Evolutionary conservation across 2,797 vertebrate genomes (phyloP).

Genomic region (Molothrus aeneus): DNA sequence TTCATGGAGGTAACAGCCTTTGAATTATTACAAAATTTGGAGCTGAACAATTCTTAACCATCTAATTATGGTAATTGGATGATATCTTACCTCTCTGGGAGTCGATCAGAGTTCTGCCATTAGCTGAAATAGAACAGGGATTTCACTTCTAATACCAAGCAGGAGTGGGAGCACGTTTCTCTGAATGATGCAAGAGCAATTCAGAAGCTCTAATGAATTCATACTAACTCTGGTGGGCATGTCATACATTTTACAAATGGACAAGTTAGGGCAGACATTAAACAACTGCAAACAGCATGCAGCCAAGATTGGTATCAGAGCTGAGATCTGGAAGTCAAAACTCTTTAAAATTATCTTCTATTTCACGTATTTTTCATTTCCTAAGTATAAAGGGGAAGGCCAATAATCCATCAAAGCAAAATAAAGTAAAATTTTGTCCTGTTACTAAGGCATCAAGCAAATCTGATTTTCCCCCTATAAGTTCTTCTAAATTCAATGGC

Average conservation of each 20-base stretch:
- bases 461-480: not conserved
- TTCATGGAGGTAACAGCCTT: slow-evolving; percentile 13
- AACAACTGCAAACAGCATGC: slow-evolving; percentile 1
- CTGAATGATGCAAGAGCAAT: slow-evolving; percentile 17
- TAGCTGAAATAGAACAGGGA: not conserved
- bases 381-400: not conserved
- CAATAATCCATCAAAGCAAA: not conserved
- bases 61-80: slow-evolving; percentile 55
- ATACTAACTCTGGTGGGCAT: not conserved
- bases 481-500: not conserved
- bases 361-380: slow-evolving; percentile 2
- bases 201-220: slow-evolving; percentile 19
- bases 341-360: not conserved
- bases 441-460: not conserved
- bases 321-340: not conserved
- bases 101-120: slow-evolving; percentile 11
- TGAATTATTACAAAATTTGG: slow-evolving; percentile 37
- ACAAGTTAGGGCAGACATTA: slow-evolving; percentile 20
- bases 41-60: slow-evolving; percentile 45
- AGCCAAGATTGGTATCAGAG: not conserved
- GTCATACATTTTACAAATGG: slow-evolving; percentile 19
- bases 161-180: not conserved
- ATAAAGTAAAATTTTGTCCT: not conserved
- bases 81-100: slow-evolving; percentile 18
- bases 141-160: not conserved